These are phyloP conservation scores for Andinoacara biseriatus DNA, from an alignment of 2,113 vertebrate genomes.

Conservation along the genomic window DNA sequence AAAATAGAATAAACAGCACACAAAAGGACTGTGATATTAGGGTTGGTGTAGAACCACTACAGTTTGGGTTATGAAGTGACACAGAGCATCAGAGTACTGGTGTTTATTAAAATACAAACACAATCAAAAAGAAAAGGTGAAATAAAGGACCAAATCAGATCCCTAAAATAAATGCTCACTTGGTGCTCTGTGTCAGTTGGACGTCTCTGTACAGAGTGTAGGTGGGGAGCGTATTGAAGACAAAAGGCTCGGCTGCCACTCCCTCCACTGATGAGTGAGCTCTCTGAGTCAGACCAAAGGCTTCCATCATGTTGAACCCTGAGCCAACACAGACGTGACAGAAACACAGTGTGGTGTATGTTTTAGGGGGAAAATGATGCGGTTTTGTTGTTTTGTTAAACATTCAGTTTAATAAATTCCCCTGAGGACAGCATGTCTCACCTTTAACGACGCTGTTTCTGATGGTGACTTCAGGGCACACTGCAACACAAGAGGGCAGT, in stretches of 20 bases:
- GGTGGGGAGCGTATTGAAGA: conserved; percentile 81
- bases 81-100: not conserved
- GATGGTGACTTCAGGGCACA: conserved; percentile 81
- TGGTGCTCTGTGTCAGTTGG: conserved; percentile 88
- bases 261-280: conserved; percentile 88
- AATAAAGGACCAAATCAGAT: not conserved
- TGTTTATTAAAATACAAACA: not conserved
- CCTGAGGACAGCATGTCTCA: conserved; percentile 20
- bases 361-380: not conserved
- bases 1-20: not conserved
- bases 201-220: conserved; percentile 87
- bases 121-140: not conserved
- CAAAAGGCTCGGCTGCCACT: conserved; percentile 85
- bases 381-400: not conserved
- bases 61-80: not conserved
- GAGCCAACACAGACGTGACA: conserved; percentile 13
- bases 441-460: conserved; percentile 80
- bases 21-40: not conserved
- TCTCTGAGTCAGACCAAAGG: conserved; percentile 87
- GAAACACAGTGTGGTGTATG: not conserved
- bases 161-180: conserved; percentile 71
- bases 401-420: not conserved
- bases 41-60: not conserved
- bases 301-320: conserved; percentile 95
- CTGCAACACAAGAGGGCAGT: conserved; percentile 67